phyloP scores from a whole-genome alignment of 2,113 vertebrate species.

The Ceyx cyanopectus region DNA sequence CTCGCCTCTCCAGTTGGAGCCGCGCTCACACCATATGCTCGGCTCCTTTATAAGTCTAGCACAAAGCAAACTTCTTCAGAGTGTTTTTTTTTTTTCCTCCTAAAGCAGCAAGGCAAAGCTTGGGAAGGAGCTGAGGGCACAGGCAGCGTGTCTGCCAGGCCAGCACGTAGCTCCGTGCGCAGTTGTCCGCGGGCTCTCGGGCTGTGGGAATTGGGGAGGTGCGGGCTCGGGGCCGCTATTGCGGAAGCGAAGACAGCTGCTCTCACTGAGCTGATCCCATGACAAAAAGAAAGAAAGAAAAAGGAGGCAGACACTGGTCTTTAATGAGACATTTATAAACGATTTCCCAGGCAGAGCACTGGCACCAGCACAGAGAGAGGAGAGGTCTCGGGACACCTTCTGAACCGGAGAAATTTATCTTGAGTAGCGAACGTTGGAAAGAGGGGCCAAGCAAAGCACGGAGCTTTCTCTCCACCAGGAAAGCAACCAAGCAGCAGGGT shows the following conservation, averaged over 20 bases:
- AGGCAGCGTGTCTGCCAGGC: not conserved
- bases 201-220: constrained; percentile 18
- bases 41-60: not conserved
- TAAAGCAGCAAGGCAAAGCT: not conserved
- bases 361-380: not conserved
- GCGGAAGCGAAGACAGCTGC: constrained; percentile 53
- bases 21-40: not conserved
- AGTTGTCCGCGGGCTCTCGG: not conserved
- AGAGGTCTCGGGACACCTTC: not conserved
- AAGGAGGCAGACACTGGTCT: constrained; percentile 48
- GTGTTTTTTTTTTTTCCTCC: not conserved
- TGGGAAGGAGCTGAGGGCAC: not conserved
- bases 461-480: not conserved
- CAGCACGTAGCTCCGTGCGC: not conserved
- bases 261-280: constrained; percentile 43
- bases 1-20: not conserved
- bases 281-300: constrained; percentile 26
- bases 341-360: constrained; percentile 44
- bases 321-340: constrained; percentile 52
- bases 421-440: not conserved
- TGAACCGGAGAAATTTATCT: constrained; percentile 23
- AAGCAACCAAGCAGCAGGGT: not conserved
- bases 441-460: not conserved
- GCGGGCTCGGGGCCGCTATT: not conserved
- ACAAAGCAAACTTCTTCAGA: not conserved